phyloP scores from a whole-genome alignment of 2,888 invertebrate genomes.

The Sinelater perroti region DNA sequence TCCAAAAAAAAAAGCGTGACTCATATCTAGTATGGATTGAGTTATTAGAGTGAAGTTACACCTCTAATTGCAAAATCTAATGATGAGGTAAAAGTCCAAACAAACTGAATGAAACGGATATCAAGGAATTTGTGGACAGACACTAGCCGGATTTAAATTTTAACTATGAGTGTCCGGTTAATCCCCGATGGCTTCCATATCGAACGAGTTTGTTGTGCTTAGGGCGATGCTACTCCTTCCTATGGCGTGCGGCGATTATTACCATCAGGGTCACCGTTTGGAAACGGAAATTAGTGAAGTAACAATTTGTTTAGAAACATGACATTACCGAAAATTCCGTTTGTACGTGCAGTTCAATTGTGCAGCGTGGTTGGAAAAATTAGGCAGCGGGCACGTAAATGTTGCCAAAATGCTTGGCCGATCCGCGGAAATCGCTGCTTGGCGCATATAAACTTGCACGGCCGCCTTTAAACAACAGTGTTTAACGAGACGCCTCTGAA shows the following conservation, averaged over 20 bases:
- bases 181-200: conserved; percentile 10
- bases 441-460: conserved; percentile 23
- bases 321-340: conserved; percentile 6
- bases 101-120: conserved; percentile 1
- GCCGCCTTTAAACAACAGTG: conserved; percentile 25
- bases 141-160: conserved; percentile 16
- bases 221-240: conserved; percentile 3
- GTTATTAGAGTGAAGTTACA: no score
- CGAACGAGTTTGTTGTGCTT: conserved; percentile 12
- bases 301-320: not conserved
- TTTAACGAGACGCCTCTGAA: conserved; percentile 32
- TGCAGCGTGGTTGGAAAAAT: not conserved
- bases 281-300: conserved; percentile 13
- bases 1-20: no score
- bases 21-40: no score
- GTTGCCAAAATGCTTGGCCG: conserved; percentile 1
- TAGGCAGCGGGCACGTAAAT: not conserved
- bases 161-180: conserved; percentile 4
- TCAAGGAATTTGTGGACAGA: not conserved
- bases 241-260: conserved; percentile 13
- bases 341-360: not conserved
- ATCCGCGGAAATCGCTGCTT: conserved; percentile 11
- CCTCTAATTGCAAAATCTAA: no score
- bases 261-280: conserved; percentile 10
- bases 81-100: no score